phyloP scores from a whole-genome alignment of 2,113 vertebrate genomes.

The Carollia perspicillata region DNA sequence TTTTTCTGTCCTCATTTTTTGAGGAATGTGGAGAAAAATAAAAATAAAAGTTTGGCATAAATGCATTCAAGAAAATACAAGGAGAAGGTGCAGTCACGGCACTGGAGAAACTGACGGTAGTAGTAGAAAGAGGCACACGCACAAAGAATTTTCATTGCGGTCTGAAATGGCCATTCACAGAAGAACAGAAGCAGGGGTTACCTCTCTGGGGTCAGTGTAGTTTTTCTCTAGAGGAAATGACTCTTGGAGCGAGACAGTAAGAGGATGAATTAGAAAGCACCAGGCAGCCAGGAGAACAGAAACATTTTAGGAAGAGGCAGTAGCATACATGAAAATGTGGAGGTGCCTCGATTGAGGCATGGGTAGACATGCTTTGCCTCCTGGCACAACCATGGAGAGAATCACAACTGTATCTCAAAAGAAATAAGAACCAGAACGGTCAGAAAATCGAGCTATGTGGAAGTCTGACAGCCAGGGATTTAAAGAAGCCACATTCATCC shows the following conservation, averaged over 20 bases:
- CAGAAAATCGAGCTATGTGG: too few species aligned
- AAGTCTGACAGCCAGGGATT: too few species aligned
- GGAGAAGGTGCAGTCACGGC: background rate
- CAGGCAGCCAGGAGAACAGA: background rate
- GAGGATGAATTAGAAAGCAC: background rate
- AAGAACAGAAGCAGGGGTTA: background rate
- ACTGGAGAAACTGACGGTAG: background rate
- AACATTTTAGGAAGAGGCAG: background rate
- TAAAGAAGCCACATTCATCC: too few species aligned
- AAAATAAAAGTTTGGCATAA: background rate
- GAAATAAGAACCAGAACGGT: too few species aligned
- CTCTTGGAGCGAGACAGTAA: background rate
- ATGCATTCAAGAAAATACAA: background rate
- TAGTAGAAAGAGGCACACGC: background rate
- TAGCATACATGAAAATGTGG: background rate
- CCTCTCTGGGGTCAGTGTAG: background rate
- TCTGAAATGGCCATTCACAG: background rate
- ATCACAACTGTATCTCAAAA: too few species aligned
- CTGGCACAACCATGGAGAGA: too few species aligned
- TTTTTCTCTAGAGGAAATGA: slow-evolving; percentile 14
- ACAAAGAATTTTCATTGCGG: background rate
- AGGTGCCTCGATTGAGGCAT: too few species aligned
- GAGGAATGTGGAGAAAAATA: background rate
- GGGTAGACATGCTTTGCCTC: too few species aligned
- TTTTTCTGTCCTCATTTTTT: background rate